Evolutionary conservation across 1,140 invertebrate genomes (phyloP).

Genomic region (Anadara kagoshimensis): DNA sequence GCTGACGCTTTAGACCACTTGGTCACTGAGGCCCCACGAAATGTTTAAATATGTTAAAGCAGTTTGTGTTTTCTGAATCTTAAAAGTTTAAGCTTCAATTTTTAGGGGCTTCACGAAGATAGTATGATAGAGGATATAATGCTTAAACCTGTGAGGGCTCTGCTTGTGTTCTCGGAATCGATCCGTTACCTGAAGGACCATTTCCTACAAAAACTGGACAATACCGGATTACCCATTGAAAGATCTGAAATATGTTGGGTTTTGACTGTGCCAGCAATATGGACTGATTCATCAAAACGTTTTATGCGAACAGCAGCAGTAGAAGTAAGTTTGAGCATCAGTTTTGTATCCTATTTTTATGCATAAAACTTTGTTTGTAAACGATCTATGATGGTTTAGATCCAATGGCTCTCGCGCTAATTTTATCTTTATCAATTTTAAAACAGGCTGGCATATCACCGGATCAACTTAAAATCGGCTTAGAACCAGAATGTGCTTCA

Average conservation of each 20-base stretch:
- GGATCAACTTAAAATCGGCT: no score
- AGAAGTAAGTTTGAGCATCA: slow-evolving; percentile 27
- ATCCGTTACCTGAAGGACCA: slow-evolving; percentile 35
- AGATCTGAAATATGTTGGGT: slow-evolving; percentile 38
- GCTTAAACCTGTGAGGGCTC: slow-evolving; percentile 23
- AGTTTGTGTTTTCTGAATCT: no score
- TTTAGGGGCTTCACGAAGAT: slow-evolving; percentile 34
- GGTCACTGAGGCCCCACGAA: no score
- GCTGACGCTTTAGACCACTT: no score
- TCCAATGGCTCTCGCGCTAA: no score
- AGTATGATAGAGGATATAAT: slow-evolving; percentile 29
- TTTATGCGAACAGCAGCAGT: slow-evolving; percentile 41
- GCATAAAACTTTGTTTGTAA: no score
- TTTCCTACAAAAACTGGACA: slow-evolving; percentile 5
- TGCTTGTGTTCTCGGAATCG: slow-evolving; percentile 33
- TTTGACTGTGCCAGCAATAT: slow-evolving; percentile 42
- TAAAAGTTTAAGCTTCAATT: neutral
- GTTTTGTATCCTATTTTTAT: neutral
- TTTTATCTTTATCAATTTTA: no score
- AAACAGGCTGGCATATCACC: no score
- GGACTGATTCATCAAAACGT: slow-evolving; percentile 39
- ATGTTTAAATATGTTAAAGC: no score
- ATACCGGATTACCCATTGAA: neutral
- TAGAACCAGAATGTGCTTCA: no score
- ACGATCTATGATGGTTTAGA: no score